These are phyloP conservation scores for Hippocampus abdominalis DNA, from an alignment of 2,113 vertebrate genomes.

Conservation along the genomic window DNA sequence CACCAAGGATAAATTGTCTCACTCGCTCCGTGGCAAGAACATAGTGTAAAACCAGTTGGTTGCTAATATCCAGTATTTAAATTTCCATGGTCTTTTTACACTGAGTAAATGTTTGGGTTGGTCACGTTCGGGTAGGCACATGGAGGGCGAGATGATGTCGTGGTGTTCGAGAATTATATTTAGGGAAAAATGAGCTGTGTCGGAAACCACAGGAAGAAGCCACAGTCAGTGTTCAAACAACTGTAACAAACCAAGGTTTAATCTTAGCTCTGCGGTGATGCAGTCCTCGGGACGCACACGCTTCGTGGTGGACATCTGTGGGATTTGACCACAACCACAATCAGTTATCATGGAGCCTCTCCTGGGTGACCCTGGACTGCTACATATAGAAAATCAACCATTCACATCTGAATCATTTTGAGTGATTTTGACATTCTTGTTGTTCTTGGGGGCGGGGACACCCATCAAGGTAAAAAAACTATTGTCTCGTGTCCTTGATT, in stretches of 20 bases:
- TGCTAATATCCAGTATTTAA: slow-evolving; percentile 3
- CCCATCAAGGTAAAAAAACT: neutral
- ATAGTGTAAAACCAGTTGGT: neutral
- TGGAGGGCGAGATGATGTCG: slow-evolving; percentile 1
- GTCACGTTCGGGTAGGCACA: neutral
- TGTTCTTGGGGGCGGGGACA: neutral
- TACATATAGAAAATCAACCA: neutral
- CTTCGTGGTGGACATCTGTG: neutral
- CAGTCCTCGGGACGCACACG: slow-evolving; percentile 1
- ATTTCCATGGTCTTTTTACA: slow-evolving; percentile 2
- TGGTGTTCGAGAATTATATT: neutral
- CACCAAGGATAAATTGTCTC: neutral
- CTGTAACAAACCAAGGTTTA: neutral
- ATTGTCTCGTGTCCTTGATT: neutral
- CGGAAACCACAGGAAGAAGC: slow-evolving; percentile 1
- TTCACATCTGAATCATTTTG: neutral
- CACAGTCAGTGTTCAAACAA: slow-evolving; percentile 4
- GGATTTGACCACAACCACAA: neutral
- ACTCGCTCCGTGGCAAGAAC: neutral
- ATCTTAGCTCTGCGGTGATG: slow-evolving; percentile 1
- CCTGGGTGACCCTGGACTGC: too few species aligned
- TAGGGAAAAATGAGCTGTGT: neutral
- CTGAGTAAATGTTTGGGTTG: slow-evolving; percentile 2
- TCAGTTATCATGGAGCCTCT: neutral
- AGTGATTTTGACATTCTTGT: neutral